Evolutionary conservation across 2,888 invertebrate genomes (phyloP), one percentile per base, ranked within the genome.

Genomic region (Drosophila robusta): DNA sequence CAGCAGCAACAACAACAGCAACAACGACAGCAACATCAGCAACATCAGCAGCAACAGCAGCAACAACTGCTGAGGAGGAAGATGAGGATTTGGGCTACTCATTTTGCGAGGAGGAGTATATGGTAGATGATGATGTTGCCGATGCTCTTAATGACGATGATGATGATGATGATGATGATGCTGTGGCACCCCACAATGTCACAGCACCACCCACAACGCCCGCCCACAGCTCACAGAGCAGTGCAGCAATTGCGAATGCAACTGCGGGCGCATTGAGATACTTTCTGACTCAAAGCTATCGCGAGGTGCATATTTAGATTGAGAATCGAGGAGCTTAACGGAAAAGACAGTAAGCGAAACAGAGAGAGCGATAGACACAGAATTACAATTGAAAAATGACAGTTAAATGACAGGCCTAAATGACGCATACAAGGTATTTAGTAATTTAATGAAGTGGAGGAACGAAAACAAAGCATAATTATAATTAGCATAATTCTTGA

Each of bases 31-130:
- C 24, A 24, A 6, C 26, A 26, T 7, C 26, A 26, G 7, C 58
- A 58, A 32, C 57, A 62, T 50, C 55, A 51, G 22, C 55, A 29
- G 8, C 58, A 58, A 26, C 60, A 62, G 51, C 57, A 51, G 24
- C 55, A 6, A 29, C 22, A 46, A 52, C n/a, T 32, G 55, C 50
- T 54, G 63, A 67, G 60, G 84, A 87, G 24, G 90, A 89, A 39
- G 89, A 90, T 7, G 91, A 90, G 68, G 90, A 90, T 54, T 73
- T 89, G 22, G 87, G 91, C 34, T 89, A 91, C 62, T 90, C 91
- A 11, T 90, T 80, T 36, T 90, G 88, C 65, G 91, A 91, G 64
- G 91, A 91, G 52, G 87, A 88, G 49, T 76, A 63, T 12, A 52
- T 72, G 64, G 70, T 69, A 11, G 78, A 86, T 47, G 75, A 41